A percentile compares a stretch with the other conserved stretches of the same genome.
Conservation (phyloP, 2,113 vertebrate genomes). For the Cichladusa arquata region DNA sequence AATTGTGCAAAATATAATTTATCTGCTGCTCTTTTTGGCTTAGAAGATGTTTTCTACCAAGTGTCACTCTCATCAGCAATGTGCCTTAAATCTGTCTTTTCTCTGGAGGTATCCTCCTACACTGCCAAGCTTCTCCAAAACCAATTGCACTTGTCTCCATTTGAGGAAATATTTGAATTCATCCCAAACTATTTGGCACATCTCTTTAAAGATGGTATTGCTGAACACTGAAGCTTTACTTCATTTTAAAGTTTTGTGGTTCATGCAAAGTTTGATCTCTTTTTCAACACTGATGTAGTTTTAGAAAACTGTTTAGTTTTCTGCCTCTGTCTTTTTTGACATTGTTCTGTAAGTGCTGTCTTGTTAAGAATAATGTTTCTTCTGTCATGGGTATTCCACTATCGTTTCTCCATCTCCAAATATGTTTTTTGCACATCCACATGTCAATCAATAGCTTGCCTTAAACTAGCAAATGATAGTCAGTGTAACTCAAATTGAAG, state of each 20-base stretch:
- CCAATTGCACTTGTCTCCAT: not conserved
- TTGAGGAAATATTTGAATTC: constrained; percentile 49
- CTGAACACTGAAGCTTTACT: constrained; percentile 20
- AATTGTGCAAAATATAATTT: not conserved
- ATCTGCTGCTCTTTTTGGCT: not conserved
- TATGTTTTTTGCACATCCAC: constrained; percentile 62
- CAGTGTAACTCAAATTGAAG: constrained; percentile 35
- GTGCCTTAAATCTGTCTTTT: not conserved
- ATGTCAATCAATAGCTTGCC: constrained; percentile 58
- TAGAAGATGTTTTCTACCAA: not conserved
- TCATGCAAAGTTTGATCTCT: constrained; percentile 44
- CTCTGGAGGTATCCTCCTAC: not conserved
- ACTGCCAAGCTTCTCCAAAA: constrained; percentile 16
- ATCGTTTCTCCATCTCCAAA: constrained; percentile 45
- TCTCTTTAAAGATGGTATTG: constrained; percentile 8
- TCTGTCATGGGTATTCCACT: constrained; percentile 50
- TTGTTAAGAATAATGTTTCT: constrained; percentile 46
- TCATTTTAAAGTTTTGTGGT: constrained; percentile 40
- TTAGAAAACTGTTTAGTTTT: constrained; percentile 49
- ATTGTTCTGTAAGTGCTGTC: constrained; percentile 61
- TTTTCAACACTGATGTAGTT: constrained; percentile 24
- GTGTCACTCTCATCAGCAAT: not conserved
- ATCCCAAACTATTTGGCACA: constrained; percentile 16
- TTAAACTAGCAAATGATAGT: constrained; percentile 50
- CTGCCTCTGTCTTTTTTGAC: constrained; percentile 57